Percentiles rank a stretch among this genome's conserved stretches.
phyloP scores from a whole-genome alignment of 2,113 vertebrate genomes.

The Cisticola juncidis region DNA sequence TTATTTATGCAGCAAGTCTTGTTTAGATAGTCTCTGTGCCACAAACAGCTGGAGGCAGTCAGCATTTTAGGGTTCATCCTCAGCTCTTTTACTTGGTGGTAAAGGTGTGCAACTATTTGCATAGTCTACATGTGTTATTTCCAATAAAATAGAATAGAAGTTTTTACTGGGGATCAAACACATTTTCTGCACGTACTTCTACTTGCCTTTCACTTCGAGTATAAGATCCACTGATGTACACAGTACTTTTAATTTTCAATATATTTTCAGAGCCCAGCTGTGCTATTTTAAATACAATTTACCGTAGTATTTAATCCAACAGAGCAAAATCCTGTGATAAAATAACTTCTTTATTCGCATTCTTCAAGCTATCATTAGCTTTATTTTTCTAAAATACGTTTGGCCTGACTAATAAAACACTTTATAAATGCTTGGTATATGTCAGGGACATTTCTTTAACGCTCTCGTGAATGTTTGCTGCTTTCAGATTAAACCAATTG shows the following conservation, averaged over 20 bases:
- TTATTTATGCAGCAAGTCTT: neutral
- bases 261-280: neutral
- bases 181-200: neutral
- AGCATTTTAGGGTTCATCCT: neutral
- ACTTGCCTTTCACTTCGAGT: neutral
- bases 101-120: neutral
- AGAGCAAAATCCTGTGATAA: neutral
- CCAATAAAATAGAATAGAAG: neutral
- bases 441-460: neutral
- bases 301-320: neutral
- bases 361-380: neutral
- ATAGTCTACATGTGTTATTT: neutral
- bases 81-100: slow-evolving; percentile 56
- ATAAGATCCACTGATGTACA: neutral
- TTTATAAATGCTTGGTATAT: neutral
- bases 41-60: neutral
- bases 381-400: neutral
- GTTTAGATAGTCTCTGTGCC: neutral
- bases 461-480: neutral
- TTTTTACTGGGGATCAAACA: neutral
- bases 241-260: neutral
- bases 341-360: neutral
- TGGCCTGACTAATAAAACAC: neutral
- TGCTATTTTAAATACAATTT: neutral
- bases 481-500: neutral